Conservation (phyloP, 2,113 vertebrate species). For the Chinchilla lanigera region DNA sequence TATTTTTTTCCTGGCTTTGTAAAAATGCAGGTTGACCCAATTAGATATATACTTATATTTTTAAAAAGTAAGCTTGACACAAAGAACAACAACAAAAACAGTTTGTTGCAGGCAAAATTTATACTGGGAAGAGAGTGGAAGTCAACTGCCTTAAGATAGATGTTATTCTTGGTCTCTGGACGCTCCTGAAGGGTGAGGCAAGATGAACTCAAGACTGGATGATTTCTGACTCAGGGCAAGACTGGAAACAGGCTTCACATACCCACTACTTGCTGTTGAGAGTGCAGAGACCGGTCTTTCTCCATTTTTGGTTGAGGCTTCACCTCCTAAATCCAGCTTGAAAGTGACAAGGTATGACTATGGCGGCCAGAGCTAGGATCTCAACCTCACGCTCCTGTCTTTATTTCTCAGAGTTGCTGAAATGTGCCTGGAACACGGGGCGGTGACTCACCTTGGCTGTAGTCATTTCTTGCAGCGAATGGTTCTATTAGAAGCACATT, state of each 20-base stretch:
- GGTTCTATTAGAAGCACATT: not conserved
- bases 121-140: not conserved
- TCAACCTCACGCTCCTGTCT: not conserved
- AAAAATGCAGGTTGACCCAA: not conserved
- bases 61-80: not conserved
- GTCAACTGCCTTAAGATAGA: not conserved
- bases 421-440: not conserved
- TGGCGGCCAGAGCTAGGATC: not conserved
- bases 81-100: not conserved
- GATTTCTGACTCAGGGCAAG: not conserved
- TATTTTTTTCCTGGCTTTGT: not conserved
- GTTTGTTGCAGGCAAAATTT: not conserved
- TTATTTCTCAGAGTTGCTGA: slow-evolving; percentile 6
- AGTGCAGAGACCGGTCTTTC: not conserved
- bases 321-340: not conserved
- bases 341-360: not conserved
- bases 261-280: not conserved
- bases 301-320: not conserved
- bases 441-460: not conserved
- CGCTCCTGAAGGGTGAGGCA: not conserved
- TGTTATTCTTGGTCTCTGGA: not conserved
- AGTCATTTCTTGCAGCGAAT: not conserved
- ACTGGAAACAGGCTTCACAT: not conserved
- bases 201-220: not conserved
- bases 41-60: not conserved